Percentiles rank a stretch among this genome's conserved stretches.
Evolutionary conservation across 1,140 invertebrate genomes (phyloP).

Genomic region (Heliconius hermathena): DNA sequence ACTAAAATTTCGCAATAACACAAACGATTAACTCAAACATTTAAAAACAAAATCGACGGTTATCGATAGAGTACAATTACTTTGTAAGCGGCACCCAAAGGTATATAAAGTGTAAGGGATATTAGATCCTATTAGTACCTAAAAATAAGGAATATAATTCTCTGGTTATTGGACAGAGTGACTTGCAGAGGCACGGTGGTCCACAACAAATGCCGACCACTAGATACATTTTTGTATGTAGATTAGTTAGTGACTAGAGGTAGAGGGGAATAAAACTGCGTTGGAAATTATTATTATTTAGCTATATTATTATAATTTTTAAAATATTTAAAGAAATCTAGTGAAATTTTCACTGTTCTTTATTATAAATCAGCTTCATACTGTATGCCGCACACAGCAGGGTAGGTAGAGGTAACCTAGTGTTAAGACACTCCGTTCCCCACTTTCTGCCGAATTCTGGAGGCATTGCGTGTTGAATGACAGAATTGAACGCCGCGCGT

Average conservation of each 20-base stretch:
- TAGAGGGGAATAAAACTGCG: neutral
- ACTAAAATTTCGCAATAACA: conserved; percentile 7
- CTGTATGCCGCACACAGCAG: no score
- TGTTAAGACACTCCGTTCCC: no score
- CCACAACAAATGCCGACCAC: conserved; percentile 62
- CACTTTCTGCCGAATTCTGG: no score
- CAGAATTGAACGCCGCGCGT: no score
- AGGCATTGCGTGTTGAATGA: no score
- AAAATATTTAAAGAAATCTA: no score
- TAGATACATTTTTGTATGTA: conserved; percentile 42
- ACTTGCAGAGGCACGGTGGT: conserved; percentile 72
- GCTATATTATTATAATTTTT: neutral
- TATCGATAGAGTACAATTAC: conserved; percentile 61
- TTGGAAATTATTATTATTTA: neutral
- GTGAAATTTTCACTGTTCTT: no score
- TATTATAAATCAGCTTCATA: no score
- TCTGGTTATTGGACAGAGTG: conserved; percentile 39
- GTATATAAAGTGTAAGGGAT: neutral
- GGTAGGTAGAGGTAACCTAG: no score
- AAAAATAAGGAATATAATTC: neutral
- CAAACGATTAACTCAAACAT: conserved; percentile 6
- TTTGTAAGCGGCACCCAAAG: conserved; percentile 45
- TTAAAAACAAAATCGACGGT: conserved; percentile 63
- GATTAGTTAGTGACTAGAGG: conserved; percentile 21
- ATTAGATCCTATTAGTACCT: neutral